Percentiles rank a stretch among this genome's conserved stretches.
phyloP scores from a whole-genome alignment of 1,140 invertebrate species.

The Augochlora pura region DNA sequence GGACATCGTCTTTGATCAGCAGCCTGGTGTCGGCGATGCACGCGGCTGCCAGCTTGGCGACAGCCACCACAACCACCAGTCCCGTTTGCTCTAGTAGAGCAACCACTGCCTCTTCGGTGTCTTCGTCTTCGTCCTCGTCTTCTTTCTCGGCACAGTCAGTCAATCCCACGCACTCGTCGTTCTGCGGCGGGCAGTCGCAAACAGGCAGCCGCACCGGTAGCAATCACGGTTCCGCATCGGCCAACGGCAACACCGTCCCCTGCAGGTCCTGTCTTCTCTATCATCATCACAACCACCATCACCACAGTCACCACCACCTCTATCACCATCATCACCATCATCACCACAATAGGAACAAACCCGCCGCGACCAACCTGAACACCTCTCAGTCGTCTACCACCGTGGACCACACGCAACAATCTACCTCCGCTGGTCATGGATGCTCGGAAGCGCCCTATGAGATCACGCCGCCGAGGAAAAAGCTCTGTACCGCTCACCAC shows the following conservation, averaged over 20 bases:
- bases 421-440: constrained; percentile 40
- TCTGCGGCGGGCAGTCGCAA: constrained; percentile 32
- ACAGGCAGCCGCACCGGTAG: background rate
- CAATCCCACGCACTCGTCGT: constrained; percentile 50
- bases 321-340: constrained; percentile 66
- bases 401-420: constrained; percentile 41
- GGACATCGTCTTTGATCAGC: constrained; percentile 65
- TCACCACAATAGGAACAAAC: constrained; percentile 63
- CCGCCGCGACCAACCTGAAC: background rate
- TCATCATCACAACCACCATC: constrained; percentile 63
- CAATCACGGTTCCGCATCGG: constrained; percentile 6
- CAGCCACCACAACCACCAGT: constrained; percentile 61
- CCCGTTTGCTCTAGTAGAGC: constrained; percentile 60
- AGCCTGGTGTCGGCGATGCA: constrained; percentile 65
- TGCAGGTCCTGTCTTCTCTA: constrained; percentile 72
- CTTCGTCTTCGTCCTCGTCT: constrained; percentile 52
- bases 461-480: constrained; percentile 69
- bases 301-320: constrained; percentile 67
- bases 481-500: constrained; percentile 70
- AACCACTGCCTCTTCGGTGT: constrained; percentile 48
- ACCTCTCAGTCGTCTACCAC: constrained; percentile 17
- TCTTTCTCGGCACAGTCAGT: constrained; percentile 46
- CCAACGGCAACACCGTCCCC: constrained; percentile 44
- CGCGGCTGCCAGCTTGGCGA: constrained; percentile 58
- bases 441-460: constrained; percentile 46